Percentiles rank a stretch among this genome's conserved stretches.
Evolutionary conservation across 2,113 vertebrate genomes (phyloP).

Genomic region (Mus musculus): GRCm39 chr7:67581001-67581500

Average conservation of each 20-base stretch:
- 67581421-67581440: background rate
- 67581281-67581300: conserved; percentile 62
- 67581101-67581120: background rate
- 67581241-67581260: background rate
- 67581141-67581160: background rate
- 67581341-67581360: conserved; percentile 48
- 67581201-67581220: background rate
- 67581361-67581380: background rate
- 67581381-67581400: background rate
- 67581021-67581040: background rate
- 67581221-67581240: background rate
- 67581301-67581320: conserved; percentile 43
- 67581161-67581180: background rate
- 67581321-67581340: background rate
- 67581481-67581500: background rate
- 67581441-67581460: background rate
- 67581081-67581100: background rate
- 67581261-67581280: conserved; percentile 45
- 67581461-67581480: background rate
- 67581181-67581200: background rate
- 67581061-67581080: no score
- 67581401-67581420: background rate
- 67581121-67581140: background rate
- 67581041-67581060: background rate
- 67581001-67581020: background rate